Evolutionary conservation across 2,888 invertebrate genomes (phyloP), one percentile per base, ranked within the genome.

Genomic region (Scelioninae gen. 1): DNA sequence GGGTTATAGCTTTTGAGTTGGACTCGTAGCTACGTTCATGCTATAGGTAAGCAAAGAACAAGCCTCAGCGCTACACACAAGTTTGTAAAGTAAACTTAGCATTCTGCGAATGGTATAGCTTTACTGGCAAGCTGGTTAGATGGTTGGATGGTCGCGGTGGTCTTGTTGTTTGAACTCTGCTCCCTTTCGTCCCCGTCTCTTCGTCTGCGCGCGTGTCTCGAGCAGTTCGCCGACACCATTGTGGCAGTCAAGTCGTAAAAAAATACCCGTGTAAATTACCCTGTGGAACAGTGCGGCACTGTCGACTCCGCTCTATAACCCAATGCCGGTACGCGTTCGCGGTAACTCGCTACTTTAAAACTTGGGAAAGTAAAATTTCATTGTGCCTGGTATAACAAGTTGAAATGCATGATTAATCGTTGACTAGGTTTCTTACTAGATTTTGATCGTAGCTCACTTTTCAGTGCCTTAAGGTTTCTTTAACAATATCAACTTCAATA

Each of bases 61-160:
- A 76, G 60, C 63, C 45, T 63, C 62, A 53, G 66, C 47, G 75
- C 79, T 84, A 81, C 86, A 85, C 82, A 83, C 78, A 90, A 90
- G 87, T 89, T 86, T 81, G 86, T 80, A 88, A 90, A 90, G 90
- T 90, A 89, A 91, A 91, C 89, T 90, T 87, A 87, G 85, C 87
- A 86, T 88, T 82, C 84, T 85, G 83, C 78, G 82, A 85, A 85
- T 83, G 83, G 86, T 84, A 85, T 85, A 86, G 84, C 85, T 87
- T 85, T 81, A 86, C 58, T 78, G 72, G 82, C 83, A 83, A 83
- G 84, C 80, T 82, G 85, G 84, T 83, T 83, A 83, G 81, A 79
- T 83, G 80, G 83, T 80, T 82, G 71, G 71, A 72, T 83, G 84
- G 85, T 86, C 84, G 86, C 79, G 84, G 84, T 86, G 87, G 88